Percentiles rank a stretch among this genome's conserved stretches.
These are phyloP conservation scores for Typhlichthys eigenmanni DNA, from an alignment of 2,797 vertebrate species.

Conservation along the genomic window DNA sequence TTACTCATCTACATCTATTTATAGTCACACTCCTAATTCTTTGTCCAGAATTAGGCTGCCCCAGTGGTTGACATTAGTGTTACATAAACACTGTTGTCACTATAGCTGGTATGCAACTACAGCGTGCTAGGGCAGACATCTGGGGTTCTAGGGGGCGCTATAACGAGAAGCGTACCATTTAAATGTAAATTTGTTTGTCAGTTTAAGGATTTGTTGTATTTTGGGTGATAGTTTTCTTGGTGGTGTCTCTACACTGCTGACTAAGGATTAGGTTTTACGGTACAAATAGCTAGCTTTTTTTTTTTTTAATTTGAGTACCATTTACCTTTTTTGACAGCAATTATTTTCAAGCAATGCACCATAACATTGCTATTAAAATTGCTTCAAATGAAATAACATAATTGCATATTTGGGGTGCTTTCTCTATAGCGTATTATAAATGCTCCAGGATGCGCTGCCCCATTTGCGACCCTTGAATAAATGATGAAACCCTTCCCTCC, in stretches of 20 bases:
- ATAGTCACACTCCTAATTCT: too few species aligned
- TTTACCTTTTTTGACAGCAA: slow-evolving; percentile 59
- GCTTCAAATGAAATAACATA: slow-evolving; percentile 49
- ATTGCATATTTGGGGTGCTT: slow-evolving; percentile 39
- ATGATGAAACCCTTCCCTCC: slow-evolving; percentile 42
- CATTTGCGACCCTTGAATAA: slow-evolving; percentile 49
- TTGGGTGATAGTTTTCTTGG: not conserved
- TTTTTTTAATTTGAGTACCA: slow-evolving; percentile 51
- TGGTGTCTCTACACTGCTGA: not conserved
- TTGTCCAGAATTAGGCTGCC: too few species aligned
- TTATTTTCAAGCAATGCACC: slow-evolving; percentile 65
- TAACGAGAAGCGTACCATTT: too few species aligned
- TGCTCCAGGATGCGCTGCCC: slow-evolving; percentile 13
- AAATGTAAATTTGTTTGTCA: too few species aligned
- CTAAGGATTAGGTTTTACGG: too few species aligned
- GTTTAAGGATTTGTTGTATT: not conserved
- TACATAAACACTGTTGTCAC: too few species aligned
- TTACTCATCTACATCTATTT: too few species aligned
- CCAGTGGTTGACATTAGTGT: too few species aligned
- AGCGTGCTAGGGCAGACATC: too few species aligned
- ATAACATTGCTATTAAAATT: slow-evolving; percentile 64
- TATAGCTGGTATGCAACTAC: too few species aligned
- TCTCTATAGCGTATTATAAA: slow-evolving; percentile 11
- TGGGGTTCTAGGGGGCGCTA: too few species aligned
- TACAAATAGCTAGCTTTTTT: slow-evolving; percentile 18